Percentiles rank a stretch among this genome's conserved stretches.
Evolutionary conservation across 1,140 invertebrate genomes (phyloP).

Genomic region (Thrips palmi): DNA sequence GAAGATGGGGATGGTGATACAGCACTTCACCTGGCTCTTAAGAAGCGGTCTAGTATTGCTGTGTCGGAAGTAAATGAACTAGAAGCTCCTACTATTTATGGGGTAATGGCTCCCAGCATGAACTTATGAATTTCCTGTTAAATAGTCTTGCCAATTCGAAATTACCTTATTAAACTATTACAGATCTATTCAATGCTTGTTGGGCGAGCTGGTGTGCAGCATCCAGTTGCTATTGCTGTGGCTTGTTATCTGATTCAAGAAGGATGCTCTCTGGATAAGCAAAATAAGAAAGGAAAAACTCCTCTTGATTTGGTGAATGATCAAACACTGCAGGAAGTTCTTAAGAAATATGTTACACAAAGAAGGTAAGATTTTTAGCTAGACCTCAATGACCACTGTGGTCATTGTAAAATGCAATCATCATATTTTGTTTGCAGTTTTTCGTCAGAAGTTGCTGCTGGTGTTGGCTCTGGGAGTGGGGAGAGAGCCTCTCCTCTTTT

Average conservation of each 20-base stretch:
- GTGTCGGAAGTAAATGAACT: slow-evolving; percentile 20
- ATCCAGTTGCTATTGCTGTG: slow-evolving; percentile 37
- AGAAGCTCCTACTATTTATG: slow-evolving; percentile 26
- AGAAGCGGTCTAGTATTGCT: slow-evolving; percentile 32
- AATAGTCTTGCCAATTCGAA: neutral
- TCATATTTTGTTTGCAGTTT: too few relatives aligned
- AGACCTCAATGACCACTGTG: too few relatives aligned
- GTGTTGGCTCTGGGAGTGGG: too few relatives aligned
- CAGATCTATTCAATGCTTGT: neutral
- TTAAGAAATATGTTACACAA: slow-evolving; percentile 16
- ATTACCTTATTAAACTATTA: neutral
- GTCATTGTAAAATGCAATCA: too few relatives aligned
- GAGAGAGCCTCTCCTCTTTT: too few relatives aligned
- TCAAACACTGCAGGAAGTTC: slow-evolving; percentile 18
- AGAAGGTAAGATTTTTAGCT: too few relatives aligned
- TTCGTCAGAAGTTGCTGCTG: too few relatives aligned
- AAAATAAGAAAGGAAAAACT: slow-evolving; percentile 44
- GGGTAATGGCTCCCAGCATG: slow-evolving; percentile 17
- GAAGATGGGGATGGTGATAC: slow-evolving; percentile 77
- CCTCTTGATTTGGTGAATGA: slow-evolving; percentile 35
- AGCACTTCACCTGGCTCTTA: slow-evolving; percentile 60
- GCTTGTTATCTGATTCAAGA: slow-evolving; percentile 48
- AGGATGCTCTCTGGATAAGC: slow-evolving; percentile 39
- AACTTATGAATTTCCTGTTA: neutral
- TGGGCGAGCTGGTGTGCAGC: slow-evolving; percentile 19